Conservation (phyloP, 2,888 invertebrate species). For the Pseudococcus jackbeardsleyi region DNA sequence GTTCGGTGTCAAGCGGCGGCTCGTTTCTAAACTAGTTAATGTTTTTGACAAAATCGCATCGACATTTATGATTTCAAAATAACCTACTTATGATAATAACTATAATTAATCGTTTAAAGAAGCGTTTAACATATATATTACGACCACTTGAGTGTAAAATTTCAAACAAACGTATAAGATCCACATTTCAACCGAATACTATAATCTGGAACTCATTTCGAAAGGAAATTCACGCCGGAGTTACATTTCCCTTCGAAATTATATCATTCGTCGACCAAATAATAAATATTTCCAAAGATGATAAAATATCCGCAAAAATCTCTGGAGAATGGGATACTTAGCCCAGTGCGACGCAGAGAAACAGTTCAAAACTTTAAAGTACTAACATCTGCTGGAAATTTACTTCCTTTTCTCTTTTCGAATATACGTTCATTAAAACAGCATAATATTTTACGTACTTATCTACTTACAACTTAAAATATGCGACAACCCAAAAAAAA, state of each 20-base stretch:
- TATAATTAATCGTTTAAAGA: constrained; percentile 30
- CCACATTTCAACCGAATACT: neutral
- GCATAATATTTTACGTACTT: neutral
- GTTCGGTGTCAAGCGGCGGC: constrained; percentile 6
- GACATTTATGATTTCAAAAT: constrained; percentile 49
- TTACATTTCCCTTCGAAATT: neutral
- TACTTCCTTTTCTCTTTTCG: neutral
- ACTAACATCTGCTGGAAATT: neutral
- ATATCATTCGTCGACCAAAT: neutral
- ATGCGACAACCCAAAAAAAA: neutral
- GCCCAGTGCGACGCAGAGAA: no score
- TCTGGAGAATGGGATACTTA: neutral
- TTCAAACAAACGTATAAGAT: neutral
- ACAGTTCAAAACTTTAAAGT: neutral
- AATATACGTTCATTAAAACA: neutral
- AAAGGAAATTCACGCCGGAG: neutral
- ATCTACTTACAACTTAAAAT: neutral
- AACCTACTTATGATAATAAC: constrained; percentile 49
- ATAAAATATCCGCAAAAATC: constrained; percentile 22
- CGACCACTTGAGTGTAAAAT: neutral
- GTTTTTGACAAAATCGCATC: constrained; percentile 55
- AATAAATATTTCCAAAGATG: neutral
- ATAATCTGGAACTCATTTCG: neutral
- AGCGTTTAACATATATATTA: constrained; percentile 27
- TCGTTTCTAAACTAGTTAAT: constrained; percentile 49